Conservation (phyloP, 2,113 vertebrate species). For the Oncorhynchus mykiss region DNA sequence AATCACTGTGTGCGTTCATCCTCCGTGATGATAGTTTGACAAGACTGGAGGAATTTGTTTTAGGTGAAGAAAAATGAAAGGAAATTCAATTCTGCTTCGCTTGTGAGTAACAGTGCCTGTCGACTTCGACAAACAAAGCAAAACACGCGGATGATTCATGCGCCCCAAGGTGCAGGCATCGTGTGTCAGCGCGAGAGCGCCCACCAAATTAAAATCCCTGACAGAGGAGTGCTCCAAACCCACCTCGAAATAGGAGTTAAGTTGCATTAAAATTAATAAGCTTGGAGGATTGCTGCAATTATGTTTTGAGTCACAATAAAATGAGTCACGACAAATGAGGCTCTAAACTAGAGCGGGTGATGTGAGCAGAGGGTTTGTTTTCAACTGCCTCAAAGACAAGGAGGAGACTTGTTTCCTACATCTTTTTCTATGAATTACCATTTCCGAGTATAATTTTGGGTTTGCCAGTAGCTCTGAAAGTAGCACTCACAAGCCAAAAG, state of each 20-base stretch:
- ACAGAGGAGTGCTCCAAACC: conserved; percentile 25
- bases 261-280: conserved; percentile 28
- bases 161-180: conserved; percentile 28
- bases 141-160: conserved; percentile 45
- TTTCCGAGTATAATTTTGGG: conserved; percentile 6
- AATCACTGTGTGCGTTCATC: conserved; percentile 20
- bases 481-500: too few relatives aligned
- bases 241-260: conserved; percentile 26
- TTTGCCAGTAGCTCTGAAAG: background rate
- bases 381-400: conserved; percentile 11
- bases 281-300: conserved; percentile 25
- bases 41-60: conserved; percentile 26
- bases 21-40: conserved; percentile 28
- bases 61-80: conserved; percentile 14
- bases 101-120: conserved; percentile 34
- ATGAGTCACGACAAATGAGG: conserved; percentile 2
- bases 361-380: background rate
- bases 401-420: background rate
- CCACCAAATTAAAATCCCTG: conserved; percentile 42
- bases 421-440: background rate
- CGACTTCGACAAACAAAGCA: conserved; percentile 34
- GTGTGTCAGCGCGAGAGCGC: conserved; percentile 19
- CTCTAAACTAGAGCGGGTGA: background rate
- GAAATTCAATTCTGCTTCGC: conserved; percentile 31
- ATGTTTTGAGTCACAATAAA: background rate